A percentile compares a stretch with the other conserved stretches of the same genome.
phyloP scores from a whole-genome alignment of 2,113 vertebrate genomes.

The Siniperca chuatsi region DNA sequence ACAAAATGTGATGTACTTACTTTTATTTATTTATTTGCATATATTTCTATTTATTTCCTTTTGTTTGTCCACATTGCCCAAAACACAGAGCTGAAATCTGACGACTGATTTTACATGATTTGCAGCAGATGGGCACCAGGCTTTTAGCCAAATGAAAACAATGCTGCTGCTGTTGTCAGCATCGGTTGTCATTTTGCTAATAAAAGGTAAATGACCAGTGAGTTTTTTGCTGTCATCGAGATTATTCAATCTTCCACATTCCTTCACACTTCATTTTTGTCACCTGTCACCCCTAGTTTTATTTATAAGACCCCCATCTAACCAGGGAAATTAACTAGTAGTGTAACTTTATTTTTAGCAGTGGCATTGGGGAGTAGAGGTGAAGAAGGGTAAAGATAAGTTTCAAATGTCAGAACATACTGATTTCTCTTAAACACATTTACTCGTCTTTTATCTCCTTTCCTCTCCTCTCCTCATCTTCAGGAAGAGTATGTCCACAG shows the following conservation, averaged over 20 bases:
- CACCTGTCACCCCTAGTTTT: neutral
- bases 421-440: neutral
- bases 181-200: neutral
- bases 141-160: too few relatives aligned
- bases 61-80: too few relatives aligned
- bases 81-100: too few relatives aligned
- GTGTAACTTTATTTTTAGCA: neutral
- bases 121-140: neutral
- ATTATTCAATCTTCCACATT: neutral
- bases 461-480: neutral
- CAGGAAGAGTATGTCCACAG: conserved; percentile 90
- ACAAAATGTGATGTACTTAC: neutral
- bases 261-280: neutral
- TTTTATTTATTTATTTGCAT: neutral
- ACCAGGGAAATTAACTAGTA: neutral
- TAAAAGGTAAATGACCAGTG: neutral
- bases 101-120: neutral
- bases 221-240: neutral
- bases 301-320: neutral
- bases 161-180: too few relatives aligned
- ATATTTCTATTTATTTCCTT: too few relatives aligned
- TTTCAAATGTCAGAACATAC: neutral
- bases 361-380: neutral
- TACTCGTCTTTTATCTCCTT: neutral
- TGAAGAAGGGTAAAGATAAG: neutral